Conservation (phyloP, 2,888 invertebrate genomes). For the Chymomyza amoena region DNA sequence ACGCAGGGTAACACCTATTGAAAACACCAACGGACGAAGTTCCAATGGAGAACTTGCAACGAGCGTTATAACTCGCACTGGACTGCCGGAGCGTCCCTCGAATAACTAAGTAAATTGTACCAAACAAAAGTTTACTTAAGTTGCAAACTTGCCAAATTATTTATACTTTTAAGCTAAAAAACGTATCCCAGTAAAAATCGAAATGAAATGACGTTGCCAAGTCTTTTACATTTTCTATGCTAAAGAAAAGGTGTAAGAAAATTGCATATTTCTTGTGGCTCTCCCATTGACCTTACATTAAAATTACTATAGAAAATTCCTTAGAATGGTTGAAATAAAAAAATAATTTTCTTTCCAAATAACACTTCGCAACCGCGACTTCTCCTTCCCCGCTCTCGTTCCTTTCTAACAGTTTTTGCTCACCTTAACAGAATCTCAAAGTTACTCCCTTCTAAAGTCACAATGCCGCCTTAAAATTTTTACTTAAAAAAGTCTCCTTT, state of each 20-base stretch:
- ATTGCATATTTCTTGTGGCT: background rate
- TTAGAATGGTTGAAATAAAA: too few relatives aligned
- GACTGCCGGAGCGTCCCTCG: slow-evolving; percentile 77
- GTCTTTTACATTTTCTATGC: too few relatives aligned
- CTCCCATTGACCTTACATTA: too few relatives aligned
- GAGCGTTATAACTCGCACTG: slow-evolving; percentile 81
- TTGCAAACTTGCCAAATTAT: slow-evolving; percentile 52
- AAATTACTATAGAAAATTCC: too few relatives aligned
- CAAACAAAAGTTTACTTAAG: slow-evolving; percentile 42
- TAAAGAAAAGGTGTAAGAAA: background rate
- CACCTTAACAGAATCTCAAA: too few relatives aligned
- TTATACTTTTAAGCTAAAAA: slow-evolving; percentile 27
- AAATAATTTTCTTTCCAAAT: too few relatives aligned
- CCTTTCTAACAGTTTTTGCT: too few relatives aligned
- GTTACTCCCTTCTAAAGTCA: too few relatives aligned
- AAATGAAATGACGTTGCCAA: background rate
- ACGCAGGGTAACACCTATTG: slow-evolving; percentile 81
- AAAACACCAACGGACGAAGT: slow-evolving; percentile 70
- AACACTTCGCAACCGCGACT: too few relatives aligned
- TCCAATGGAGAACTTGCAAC: slow-evolving; percentile 76
- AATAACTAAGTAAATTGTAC: slow-evolving; percentile 67
- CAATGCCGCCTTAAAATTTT: too few relatives aligned
- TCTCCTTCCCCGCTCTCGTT: too few relatives aligned
- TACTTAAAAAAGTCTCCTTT: too few relatives aligned
- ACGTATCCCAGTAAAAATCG: slow-evolving; percentile 43